Conservation (phyloP, 2,888 invertebrate species). For the Noctua fimbriata region DNA sequence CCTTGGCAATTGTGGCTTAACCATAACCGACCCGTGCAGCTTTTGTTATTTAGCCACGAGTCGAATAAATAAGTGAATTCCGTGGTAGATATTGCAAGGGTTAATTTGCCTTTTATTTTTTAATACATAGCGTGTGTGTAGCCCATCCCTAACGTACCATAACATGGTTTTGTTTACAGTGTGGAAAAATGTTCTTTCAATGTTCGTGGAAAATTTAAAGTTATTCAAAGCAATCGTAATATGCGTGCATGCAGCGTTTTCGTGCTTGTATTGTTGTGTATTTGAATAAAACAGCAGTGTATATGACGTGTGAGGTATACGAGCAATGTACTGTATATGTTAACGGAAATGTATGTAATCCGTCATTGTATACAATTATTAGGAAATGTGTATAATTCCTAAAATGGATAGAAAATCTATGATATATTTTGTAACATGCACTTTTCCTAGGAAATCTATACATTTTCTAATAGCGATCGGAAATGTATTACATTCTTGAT, state of each 20-base stretch:
- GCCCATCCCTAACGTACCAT: background rate
- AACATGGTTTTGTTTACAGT: slow-evolving; percentile 37
- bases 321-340: too few relatives aligned
- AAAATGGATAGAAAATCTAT: too few relatives aligned
- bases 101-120: slow-evolving; percentile 15
- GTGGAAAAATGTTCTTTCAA: background rate
- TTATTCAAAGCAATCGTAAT: slow-evolving; percentile 45
- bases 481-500: too few relatives aligned
- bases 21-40: background rate
- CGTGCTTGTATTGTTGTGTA: slow-evolving; percentile 18
- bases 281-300: slow-evolving; percentile 58
- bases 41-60: background rate
- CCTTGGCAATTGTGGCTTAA: background rate
- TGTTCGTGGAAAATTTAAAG: slow-evolving; percentile 41
- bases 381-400: too few relatives aligned
- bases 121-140: slow-evolving; percentile 20
- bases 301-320: background rate
- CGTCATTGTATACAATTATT: too few relatives aligned
- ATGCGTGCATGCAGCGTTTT: slow-evolving; percentile 44
- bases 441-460: too few relatives aligned
- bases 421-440: too few relatives aligned
- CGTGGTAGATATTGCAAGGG: background rate
- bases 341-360: too few relatives aligned
- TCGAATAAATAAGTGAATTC: background rate
- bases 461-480: too few relatives aligned